These are phyloP conservation scores for Cepaea hortensis DNA, from an alignment of 2,888 invertebrate genomes.

Conservation along the genomic window DNA sequence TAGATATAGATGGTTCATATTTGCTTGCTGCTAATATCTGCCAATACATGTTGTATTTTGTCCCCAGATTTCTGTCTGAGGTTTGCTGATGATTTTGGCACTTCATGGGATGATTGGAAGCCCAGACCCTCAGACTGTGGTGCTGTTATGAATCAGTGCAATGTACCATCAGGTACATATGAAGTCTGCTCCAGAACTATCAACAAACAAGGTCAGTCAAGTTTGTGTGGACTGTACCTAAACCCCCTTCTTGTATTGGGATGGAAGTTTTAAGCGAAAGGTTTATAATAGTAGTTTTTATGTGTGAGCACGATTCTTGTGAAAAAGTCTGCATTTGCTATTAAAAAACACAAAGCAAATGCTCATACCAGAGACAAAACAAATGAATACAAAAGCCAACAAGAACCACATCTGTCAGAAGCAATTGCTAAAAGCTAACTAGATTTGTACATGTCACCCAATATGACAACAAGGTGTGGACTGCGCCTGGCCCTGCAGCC, in stretches of 20 bases:
- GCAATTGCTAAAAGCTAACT: too few species aligned
- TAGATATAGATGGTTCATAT: too few species aligned
- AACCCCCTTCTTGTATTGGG: neutral
- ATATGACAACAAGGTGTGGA: too few species aligned
- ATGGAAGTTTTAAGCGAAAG: neutral
- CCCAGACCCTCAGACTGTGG: conserved; percentile 80
- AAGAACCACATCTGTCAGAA: too few species aligned
- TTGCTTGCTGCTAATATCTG: too few species aligned
- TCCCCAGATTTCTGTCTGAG: conserved; percentile 82
- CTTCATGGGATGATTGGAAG: conserved; percentile 97
- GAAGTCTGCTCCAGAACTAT: conserved; percentile 96
- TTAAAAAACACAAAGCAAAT: too few species aligned
- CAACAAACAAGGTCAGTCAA: conserved; percentile 82
- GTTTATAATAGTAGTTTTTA: neutral
- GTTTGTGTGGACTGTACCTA: neutral
- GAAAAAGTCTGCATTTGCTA: too few species aligned
- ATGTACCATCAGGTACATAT: conserved; percentile 99
- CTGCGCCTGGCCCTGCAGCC: too few species aligned
- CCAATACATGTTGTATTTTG: conserved; percentile 71
- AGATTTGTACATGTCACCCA: too few species aligned
- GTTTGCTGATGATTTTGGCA: conserved; percentile 98
- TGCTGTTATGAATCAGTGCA: conserved; percentile 82
- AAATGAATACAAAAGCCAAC: too few species aligned
- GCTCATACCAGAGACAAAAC: too few species aligned
- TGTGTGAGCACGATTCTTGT: too few species aligned